phyloP scores from a whole-genome alignment of 2,113 vertebrate genomes.

The Clinocottus analis region DNA sequence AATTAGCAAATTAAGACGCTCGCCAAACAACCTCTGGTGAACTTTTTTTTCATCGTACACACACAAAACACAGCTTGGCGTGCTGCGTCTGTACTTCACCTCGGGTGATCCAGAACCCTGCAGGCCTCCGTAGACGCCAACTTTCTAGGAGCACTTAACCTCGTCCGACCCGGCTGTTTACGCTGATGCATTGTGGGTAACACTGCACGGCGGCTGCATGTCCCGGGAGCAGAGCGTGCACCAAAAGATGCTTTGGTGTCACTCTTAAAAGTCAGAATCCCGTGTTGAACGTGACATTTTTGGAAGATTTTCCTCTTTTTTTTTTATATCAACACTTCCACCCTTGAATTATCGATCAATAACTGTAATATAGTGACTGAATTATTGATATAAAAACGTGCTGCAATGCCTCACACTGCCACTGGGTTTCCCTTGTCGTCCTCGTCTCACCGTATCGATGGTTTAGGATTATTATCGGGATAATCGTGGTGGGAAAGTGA shows the following conservation, averaged over 20 bases:
- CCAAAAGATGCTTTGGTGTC: too few relatives aligned
- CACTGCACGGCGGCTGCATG: neutral
- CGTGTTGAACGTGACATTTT: too few relatives aligned
- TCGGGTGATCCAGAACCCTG: constrained; percentile 7
- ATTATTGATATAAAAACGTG: neutral
- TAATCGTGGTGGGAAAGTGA: too few relatives aligned
- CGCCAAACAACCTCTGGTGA: constrained; percentile 20
- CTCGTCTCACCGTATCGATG: neutral
- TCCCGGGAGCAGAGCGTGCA: neutral
- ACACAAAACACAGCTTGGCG: constrained; percentile 19
- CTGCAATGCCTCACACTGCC: neutral
- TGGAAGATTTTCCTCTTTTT: too few relatives aligned
- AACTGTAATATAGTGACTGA: neutral
- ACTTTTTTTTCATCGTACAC: constrained; percentile 36
- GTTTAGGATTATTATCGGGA: too few relatives aligned
- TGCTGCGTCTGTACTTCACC: constrained; percentile 16
- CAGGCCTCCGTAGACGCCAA: constrained; percentile 33
- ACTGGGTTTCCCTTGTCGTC: neutral
- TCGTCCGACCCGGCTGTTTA: constrained; percentile 44
- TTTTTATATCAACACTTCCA: too few relatives aligned
- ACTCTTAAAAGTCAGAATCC: too few relatives aligned
- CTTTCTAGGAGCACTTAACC: constrained; percentile 23
- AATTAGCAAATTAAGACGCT: constrained; percentile 49
- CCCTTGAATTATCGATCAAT: neutral
- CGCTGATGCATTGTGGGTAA: neutral